Conservation (phyloP, 23 tunicate genomes). For the Trididemnum miniatum region DNA sequence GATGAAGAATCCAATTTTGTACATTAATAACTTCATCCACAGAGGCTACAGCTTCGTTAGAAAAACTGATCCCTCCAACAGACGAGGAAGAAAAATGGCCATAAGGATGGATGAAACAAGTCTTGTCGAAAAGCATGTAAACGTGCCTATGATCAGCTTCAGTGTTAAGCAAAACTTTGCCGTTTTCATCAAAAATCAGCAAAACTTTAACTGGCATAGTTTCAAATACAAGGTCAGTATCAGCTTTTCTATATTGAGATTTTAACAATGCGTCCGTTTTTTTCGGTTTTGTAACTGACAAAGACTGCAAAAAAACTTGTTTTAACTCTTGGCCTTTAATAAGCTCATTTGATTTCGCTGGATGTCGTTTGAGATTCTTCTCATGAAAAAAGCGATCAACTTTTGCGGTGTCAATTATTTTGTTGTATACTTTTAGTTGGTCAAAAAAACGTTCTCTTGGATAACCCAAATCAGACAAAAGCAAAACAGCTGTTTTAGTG, state of each 20-base stretch:
- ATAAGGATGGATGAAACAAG: slow-evolving; percentile 21
- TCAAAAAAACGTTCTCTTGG: slow-evolving; percentile 1
- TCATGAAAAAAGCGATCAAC: not conserved
- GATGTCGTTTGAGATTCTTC: not conserved
- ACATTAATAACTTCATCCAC: slow-evolving; percentile 6
- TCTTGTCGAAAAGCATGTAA: slow-evolving; percentile 4
- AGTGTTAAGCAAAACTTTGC: not conserved
- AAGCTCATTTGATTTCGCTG: not conserved
- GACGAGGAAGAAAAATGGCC: no score
- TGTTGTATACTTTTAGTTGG: not conserved
- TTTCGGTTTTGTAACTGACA: not conserved
- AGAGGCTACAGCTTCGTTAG: not conserved
- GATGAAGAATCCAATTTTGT: slow-evolving; percentile 30
- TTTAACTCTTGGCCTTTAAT: not conserved
- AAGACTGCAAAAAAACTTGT: not conserved
- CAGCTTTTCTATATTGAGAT: not conserved
- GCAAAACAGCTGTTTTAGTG: not conserved
- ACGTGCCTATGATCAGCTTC: not conserved
- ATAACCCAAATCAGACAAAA: slow-evolving; percentile 11
- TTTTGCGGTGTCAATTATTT: not conserved
- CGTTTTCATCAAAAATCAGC: not conserved
- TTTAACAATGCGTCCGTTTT: not conserved
- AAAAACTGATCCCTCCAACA: slow-evolving; percentile 1
- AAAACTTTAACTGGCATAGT: not conserved
- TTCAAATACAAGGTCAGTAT: not conserved